phyloP scores from a whole-genome alignment of 2,113 vertebrate species.

The Agelaius tricolor region DNA sequence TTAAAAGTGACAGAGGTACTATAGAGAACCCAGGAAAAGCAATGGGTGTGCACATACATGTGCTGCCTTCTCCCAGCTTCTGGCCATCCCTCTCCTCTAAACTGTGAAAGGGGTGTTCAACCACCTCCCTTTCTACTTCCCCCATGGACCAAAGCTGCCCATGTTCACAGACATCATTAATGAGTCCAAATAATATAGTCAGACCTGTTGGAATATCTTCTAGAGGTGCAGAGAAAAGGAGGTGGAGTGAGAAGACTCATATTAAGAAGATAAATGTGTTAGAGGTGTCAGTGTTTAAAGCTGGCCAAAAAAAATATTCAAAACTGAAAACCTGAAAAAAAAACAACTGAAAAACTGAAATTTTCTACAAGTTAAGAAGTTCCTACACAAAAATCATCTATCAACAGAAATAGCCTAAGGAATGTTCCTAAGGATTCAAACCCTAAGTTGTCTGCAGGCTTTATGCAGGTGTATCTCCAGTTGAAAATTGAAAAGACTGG shows the following conservation, averaged over 20 bases:
- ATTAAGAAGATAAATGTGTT: not conserved
- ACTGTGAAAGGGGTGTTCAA: not conserved
- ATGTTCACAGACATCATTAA: not conserved
- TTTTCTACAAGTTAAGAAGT: not conserved
- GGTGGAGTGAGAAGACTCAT: not conserved
- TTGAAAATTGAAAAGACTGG: not conserved
- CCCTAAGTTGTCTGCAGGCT: not conserved
- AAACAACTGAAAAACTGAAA: not conserved
- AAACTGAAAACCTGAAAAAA: not conserved
- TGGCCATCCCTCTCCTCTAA: not conserved
- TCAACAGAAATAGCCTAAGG: not conserved
- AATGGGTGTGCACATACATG: fast-evolving
- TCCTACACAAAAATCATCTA: not conserved
- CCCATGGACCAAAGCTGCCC: not conserved
- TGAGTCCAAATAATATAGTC: not conserved
- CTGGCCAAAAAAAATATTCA: not conserved
- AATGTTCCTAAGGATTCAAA: not conserved
- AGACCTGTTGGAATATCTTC: not conserved
- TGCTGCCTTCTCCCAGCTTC: not conserved
- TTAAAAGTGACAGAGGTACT: not conserved
- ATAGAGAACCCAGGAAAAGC: not conserved
- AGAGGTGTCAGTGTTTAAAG: not conserved
- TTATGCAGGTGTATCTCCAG: not conserved
- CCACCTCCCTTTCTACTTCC: not conserved
- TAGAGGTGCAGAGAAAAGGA: not conserved